Conservation (phyloP, 2,888 invertebrate species). For the Drosophila atroscutellata region DNA sequence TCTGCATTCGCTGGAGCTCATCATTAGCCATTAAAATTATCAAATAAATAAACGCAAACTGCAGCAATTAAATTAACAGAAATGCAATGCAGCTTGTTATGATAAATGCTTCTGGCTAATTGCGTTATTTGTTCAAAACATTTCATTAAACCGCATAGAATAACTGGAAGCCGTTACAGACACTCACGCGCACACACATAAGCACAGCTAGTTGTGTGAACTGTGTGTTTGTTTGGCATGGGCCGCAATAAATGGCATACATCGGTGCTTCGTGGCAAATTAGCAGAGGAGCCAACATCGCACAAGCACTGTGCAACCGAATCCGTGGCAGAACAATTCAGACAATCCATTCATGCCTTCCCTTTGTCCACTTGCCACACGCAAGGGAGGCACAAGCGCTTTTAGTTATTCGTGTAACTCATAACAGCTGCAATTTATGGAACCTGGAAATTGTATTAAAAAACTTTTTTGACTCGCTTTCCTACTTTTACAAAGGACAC, state of each 20-base stretch:
- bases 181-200: neutral
- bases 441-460: neutral
- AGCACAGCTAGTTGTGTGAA: neutral
- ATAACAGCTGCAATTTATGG: constrained; percentile 3
- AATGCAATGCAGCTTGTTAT: constrained; percentile 10
- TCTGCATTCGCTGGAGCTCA: constrained; percentile 23
- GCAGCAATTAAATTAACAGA: constrained; percentile 29
- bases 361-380: neutral
- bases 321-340: constrained; percentile 7
- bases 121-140: constrained; percentile 24
- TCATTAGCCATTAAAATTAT: constrained; percentile 54
- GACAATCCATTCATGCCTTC: neutral
- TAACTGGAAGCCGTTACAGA: neutral
- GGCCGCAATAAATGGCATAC: constrained; percentile 12
- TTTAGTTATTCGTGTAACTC: constrained; percentile 5
- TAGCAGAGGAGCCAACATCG: constrained; percentile 11
- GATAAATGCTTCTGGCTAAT: constrained; percentile 25
- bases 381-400: neutral
- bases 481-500: too few relatives aligned
- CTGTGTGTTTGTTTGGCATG: constrained; percentile 16
- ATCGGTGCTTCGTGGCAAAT: constrained; percentile 39
- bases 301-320: constrained; percentile 3
- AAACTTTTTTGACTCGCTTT: too few relatives aligned
- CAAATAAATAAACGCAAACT: constrained; percentile 18
- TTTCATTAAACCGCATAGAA: constrained; percentile 21